A percentile compares a stretch with the other conserved stretches of the same genome.
These are phyloP conservation scores for Magallana nippona DNA, from an alignment of 2,888 invertebrate genomes.

Conservation along the genomic window DNA sequence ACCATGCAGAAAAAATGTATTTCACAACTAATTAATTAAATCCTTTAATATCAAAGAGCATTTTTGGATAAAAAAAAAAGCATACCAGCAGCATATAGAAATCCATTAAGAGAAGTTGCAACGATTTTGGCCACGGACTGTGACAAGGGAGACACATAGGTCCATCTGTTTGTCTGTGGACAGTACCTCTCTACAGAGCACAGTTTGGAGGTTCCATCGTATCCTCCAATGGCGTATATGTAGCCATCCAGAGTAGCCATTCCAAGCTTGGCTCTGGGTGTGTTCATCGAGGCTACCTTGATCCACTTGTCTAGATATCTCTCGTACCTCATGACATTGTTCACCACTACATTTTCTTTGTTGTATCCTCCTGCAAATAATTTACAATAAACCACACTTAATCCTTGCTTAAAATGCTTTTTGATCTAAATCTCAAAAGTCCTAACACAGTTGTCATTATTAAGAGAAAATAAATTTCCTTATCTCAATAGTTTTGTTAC, in stretches of 20 bases:
- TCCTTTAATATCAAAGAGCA: no score
- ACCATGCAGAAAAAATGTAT: no score
- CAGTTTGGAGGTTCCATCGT: constrained; percentile 80
- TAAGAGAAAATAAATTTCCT: no score
- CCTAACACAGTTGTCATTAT: no score
- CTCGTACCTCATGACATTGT: constrained; percentile 81
- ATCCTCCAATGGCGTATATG: constrained; percentile 81
- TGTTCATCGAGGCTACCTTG: constrained; percentile 81
- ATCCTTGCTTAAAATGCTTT: neutral
- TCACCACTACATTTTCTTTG: constrained; percentile 80
- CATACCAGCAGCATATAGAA: constrained; percentile 81
- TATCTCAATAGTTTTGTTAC: no score
- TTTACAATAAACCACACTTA: neutral
- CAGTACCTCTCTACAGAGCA: constrained; percentile 80
- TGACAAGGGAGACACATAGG: constrained; percentile 77
- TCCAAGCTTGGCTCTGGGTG: constrained; percentile 80
- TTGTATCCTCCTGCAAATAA: constrained; percentile 46
- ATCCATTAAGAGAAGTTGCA: constrained; percentile 80
- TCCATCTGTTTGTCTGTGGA: constrained; percentile 79
- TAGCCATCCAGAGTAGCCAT: constrained; percentile 81
- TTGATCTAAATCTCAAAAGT: no score
- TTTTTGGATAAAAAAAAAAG: neutral
- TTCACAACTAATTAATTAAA: no score
- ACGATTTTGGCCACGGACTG: constrained; percentile 79
- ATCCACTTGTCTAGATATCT: constrained; percentile 80